Evolutionary conservation across 1,140 invertebrate species (phyloP), one percentile per base, ranked within the genome.

Genomic region (Bombus huntii): DNA sequence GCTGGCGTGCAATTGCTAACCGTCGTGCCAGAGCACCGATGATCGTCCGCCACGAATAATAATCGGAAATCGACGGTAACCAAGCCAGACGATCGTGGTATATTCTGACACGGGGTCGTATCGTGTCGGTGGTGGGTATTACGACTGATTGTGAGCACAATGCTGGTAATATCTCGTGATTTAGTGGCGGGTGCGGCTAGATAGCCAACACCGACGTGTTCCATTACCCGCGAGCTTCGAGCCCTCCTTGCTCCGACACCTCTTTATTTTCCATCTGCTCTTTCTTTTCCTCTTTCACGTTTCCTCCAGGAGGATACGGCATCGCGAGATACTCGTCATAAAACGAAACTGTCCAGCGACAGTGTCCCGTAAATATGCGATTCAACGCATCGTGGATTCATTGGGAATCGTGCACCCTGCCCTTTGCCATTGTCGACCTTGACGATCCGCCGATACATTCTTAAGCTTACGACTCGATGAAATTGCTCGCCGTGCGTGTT

Each of bases 181-280:
- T 92, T 91, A 92, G 89, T 89, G 83, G 83, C 89, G 91, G 91
- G 91, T 72, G 90, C 89, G 91, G 91, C 89, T 89, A 90, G 90
- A 92, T 89, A 91, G 88, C 83, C 83, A 85, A 86, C 83, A 87
- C 75, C 70, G 87, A 76, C 80, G 76, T 77, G 75, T 90, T 90
- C 89, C 89, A 90, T 90, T 90, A 90, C 81, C 6, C n/a, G 65
- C 66, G 85, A 62, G 70, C 74, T 47, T 77, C 65, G 47, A 53
- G 47, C 77, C 73, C 75, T 87, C 79, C 59, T 47, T 59, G n/a
- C 72, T 65, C 68, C 44, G 66, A 66, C 65, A 25, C 62, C 39
- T 25, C 62, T 44, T 47, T 59, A 66, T 77, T 62, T 39, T 37
- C 53, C 47, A 22, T 53, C 47, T 22, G 47, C 37, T 62, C 2